These are phyloP conservation scores for Meandrusa payeni DNA, from an alignment of 2,888 invertebrate species.

Conservation along the genomic window DNA sequence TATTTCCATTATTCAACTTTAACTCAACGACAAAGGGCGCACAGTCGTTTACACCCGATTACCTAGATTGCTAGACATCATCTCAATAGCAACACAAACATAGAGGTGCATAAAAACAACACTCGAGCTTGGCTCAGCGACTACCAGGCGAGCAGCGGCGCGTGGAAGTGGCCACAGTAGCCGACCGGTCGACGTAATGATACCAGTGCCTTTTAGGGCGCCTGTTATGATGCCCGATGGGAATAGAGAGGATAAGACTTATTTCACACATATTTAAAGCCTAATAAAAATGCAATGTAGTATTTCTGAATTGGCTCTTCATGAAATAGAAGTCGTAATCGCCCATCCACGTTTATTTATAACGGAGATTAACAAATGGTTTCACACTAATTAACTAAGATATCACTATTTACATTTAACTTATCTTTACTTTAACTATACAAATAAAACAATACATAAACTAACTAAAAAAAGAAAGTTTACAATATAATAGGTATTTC, in stretches of 20 bases:
- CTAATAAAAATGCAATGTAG: too few species aligned
- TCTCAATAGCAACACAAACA: conserved; percentile 68
- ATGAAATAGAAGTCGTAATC: too few species aligned
- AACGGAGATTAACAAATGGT: too few species aligned
- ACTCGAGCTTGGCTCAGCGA: conserved; percentile 43
- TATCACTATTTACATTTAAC: too few species aligned
- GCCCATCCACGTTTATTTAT: too few species aligned
- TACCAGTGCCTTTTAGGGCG: conserved; percentile 74
- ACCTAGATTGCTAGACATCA: conserved; percentile 37
- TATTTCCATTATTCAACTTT: conserved; percentile 15
- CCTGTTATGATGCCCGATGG: conserved; percentile 62
- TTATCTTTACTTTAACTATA: too few species aligned
- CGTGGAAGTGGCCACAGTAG: conserved; percentile 55
- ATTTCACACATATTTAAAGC: too few species aligned
- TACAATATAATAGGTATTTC: too few species aligned
- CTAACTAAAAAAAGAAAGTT: too few species aligned
- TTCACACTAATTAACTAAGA: too few species aligned
- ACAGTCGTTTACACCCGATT: conserved; percentile 17
- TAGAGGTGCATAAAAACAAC: conserved; percentile 66
- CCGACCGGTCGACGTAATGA: conserved; percentile 71
- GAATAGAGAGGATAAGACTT: conserved; percentile 52
- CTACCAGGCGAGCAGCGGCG: conserved; percentile 65
- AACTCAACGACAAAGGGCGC: neutral
- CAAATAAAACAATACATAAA: too few species aligned
- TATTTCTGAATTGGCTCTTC: too few species aligned